Evolutionary conservation across 2,888 invertebrate species (phyloP).

Genomic region (Notocelia uddmanniana): DNA sequence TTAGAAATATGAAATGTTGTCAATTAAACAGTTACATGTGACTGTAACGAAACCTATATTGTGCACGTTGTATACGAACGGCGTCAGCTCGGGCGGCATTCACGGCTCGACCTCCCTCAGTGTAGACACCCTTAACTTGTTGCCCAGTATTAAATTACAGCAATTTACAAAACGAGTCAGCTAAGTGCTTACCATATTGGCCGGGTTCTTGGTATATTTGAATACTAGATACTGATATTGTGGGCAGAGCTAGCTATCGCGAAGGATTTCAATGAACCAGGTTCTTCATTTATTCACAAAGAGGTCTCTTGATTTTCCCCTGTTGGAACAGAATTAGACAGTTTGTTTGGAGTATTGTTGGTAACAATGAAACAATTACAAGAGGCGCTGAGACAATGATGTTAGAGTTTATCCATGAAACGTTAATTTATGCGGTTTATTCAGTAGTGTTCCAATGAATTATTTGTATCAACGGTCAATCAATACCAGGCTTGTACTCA

Average conservation of each 20-base stretch:
- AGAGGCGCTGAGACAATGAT: slow-evolving; percentile 52
- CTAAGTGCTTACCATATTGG: slow-evolving; percentile 6
- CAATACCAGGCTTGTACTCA: neutral
- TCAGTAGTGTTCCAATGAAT: neutral
- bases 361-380: slow-evolving; percentile 58
- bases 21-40: no score
- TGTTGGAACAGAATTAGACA: slow-evolving; percentile 11
- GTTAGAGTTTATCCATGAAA: slow-evolving; percentile 46
- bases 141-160: slow-evolving; percentile 9
- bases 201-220: neutral
- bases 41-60: no score
- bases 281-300: slow-evolving; percentile 31
- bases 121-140: no score
- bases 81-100: no score
- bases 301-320: slow-evolving; percentile 25
- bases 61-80: no score
- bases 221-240: neutral
- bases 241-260: slow-evolving; percentile 8
- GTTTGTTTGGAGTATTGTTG: slow-evolving; percentile 54
- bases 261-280: slow-evolving; percentile 1
- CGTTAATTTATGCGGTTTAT: slow-evolving; percentile 41
- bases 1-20: no score
- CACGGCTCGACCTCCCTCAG: no score
- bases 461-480: neutral
- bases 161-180: slow-evolving; percentile 25